Evolutionary conservation across 2,888 invertebrate species (phyloP).

Genomic region (Coleophora flavipennella): DNA sequence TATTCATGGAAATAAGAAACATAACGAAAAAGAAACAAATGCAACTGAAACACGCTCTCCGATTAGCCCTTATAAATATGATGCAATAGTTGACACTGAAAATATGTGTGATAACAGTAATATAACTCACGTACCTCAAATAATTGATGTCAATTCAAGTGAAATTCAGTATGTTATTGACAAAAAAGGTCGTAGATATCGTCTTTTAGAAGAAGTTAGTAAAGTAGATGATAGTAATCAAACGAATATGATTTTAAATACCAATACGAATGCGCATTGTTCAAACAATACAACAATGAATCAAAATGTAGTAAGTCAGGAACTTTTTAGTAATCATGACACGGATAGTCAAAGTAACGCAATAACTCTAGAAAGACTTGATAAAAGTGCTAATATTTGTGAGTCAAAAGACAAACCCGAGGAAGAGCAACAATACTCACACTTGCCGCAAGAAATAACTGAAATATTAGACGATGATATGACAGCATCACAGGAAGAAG

Average conservation of each 20-base stretch:
- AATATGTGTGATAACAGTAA: too few relatives aligned
- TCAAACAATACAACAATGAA: not conserved
- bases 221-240: slow-evolving; percentile 3
- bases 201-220: not conserved
- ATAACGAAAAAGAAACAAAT: too few relatives aligned
- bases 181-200: not conserved
- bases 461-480: not conserved
- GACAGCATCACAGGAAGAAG: slow-evolving; percentile 17
- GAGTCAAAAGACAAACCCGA: slow-evolving; percentile 14
- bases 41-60: too few relatives aligned
- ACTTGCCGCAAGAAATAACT: slow-evolving; percentile 6
- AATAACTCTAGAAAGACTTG: slow-evolving; percentile 1
- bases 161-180: slow-evolving; percentile 6
- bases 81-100: too few relatives aligned
- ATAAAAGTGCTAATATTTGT: too few relatives aligned
- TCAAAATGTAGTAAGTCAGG: slow-evolving; percentile 3
- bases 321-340: not conserved
- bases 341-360: slow-evolving; percentile 1
- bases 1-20: slow-evolving; percentile 12
- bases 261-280: not conserved
- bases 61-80: too few relatives aligned
- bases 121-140: too few relatives aligned
- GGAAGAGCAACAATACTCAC: slow-evolving; percentile 2
- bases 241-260: too few relatives aligned
- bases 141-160: too few relatives aligned